These are phyloP conservation scores for Rhodeus uyekii DNA, from an alignment of 2,797 vertebrate species.

Conservation along the genomic window DNA sequence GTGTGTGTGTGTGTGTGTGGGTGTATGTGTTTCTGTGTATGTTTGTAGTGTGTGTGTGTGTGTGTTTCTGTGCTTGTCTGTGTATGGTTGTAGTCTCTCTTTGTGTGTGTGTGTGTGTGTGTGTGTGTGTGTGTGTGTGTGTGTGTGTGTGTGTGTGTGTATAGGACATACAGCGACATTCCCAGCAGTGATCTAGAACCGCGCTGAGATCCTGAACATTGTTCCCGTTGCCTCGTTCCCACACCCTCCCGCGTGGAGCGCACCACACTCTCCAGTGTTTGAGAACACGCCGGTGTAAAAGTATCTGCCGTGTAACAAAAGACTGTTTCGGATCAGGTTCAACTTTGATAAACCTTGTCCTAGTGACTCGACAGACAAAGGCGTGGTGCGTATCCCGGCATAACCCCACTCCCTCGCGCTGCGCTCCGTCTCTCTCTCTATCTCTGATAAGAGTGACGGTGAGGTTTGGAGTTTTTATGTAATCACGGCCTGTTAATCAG, in stretches of 20 bases:
- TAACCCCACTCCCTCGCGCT: constrained; percentile 57
- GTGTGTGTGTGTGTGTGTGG: too few relatives aligned
- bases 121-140: too few relatives aligned
- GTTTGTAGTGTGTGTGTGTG: too few relatives aligned
- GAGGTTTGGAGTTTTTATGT: constrained; percentile 34
- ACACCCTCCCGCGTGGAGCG: constrained; percentile 59
- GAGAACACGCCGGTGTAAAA: constrained; percentile 68
- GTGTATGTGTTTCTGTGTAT: too few relatives aligned
- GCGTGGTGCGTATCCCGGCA: constrained; percentile 67
- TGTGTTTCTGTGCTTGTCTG: too few relatives aligned
- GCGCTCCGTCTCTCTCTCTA: neutral
- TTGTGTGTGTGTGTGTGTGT: too few relatives aligned
- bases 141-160: constrained; percentile 5
- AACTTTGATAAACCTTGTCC: constrained; percentile 71
- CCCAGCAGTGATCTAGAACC: constrained; percentile 45
- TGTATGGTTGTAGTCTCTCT: too few relatives aligned
- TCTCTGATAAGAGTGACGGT: constrained; percentile 24
- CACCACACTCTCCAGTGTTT: constrained; percentile 68
- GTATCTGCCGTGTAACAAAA: constrained; percentile 69
- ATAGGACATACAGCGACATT: constrained; percentile 8
- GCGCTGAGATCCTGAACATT: constrained; percentile 35
- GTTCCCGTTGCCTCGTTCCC: constrained; percentile 52
- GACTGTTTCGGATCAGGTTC: constrained; percentile 69
- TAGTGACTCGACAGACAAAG: constrained; percentile 63
- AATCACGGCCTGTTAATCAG: constrained; percentile 34